A percentile compares a stretch with the other conserved stretches of the same genome.
These are phyloP conservation scores for Ditula angustiorana DNA, from an alignment of 2,888 invertebrate genomes.

Conservation along the genomic window DNA sequence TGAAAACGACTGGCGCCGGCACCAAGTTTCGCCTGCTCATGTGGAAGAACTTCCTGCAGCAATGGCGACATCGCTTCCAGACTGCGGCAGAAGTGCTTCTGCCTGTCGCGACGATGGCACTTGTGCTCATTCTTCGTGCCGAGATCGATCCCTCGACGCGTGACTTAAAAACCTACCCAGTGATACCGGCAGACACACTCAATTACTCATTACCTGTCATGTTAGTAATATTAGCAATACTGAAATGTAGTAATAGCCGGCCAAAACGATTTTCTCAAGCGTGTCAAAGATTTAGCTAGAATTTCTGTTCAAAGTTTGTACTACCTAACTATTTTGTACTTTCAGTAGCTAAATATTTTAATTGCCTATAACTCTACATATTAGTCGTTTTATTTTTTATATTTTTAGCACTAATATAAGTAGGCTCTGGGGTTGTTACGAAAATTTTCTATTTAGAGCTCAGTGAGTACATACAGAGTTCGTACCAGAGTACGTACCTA, in stretches of 20 bases:
- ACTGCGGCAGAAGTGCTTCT: constrained; percentile 88
- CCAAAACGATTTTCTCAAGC: not conserved
- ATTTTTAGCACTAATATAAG: too few relatives aligned
- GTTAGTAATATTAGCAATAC: constrained; percentile 56
- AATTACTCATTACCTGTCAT: constrained; percentile 53
- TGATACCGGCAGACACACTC: constrained; percentile 63
- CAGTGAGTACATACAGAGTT: too few relatives aligned
- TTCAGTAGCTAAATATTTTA: too few relatives aligned
- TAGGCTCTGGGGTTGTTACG: too few relatives aligned
- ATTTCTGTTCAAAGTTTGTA: too few relatives aligned
- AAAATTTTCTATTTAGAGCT: too few relatives aligned
- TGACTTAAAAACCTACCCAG: constrained; percentile 54
- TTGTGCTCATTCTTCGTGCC: constrained; percentile 89
- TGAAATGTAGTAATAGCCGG: not conserved
- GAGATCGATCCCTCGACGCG: constrained; percentile 85
- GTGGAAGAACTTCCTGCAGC: constrained; percentile 94
- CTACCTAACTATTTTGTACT: too few relatives aligned
- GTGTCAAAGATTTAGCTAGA: too few relatives aligned
- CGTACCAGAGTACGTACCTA: too few relatives aligned
- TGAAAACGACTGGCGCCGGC: constrained; percentile 62
- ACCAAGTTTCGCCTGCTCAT: constrained; percentile 89
- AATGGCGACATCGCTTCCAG: constrained; percentile 89
- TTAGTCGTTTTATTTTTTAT: too few relatives aligned
- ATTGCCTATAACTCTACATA: too few relatives aligned
- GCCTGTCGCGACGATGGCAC: constrained; percentile 87